Evolutionary conservation across 2,113 vertebrate species (phyloP), one percentile per base, ranked within the genome.

Genomic region (Orientallactaga bullata): DNA sequence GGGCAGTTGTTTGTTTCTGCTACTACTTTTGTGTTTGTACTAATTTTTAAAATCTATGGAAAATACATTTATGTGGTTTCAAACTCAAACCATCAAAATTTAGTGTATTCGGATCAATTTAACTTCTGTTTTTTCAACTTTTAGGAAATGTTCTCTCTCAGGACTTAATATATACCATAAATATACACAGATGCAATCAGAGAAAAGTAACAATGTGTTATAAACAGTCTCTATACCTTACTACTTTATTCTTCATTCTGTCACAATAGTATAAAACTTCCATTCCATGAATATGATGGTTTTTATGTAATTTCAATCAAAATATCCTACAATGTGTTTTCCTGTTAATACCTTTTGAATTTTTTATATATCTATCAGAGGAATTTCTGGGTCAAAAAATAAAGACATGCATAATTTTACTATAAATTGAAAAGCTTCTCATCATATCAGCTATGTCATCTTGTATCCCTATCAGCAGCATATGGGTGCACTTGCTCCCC

Each of bases 191-290:
- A 47, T 7, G 9, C 58, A 65, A 78, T 58, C 51, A 94, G 11
- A 83, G 30, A 84, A 80, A 85, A 85, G 28, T 47, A 88, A 39
- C 68, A 71, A 47, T 20, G 10, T 20, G 0, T 17, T 73, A 37
- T 3, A 82, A 2, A 60, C 8, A 79, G 79, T 86, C 77, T 92
- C 17, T 39, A 24, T 77, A 65, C 7, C n/a, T 88, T 71, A 85
- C 69, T 76, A 37, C 60, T 85, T 93, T 58, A 85, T 76, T 87
- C 17, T 32, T 86, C 39, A 84, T 76, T 91, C 42, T 93, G 85
- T 72, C 21, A 68, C 11, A 77, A 73, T 17, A 60, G 7, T 78
- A 76, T 73, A 91, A 69, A 91, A 72, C 28, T 60, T 60, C 1
- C 4, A 72, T 7, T 88, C 30, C 80, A 30, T 76, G 35, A 8